These are phyloP conservation scores for Acipenser ruthenus DNA, from an alignment of 2,797 vertebrate genomes.

Conservation along the genomic window DNA sequence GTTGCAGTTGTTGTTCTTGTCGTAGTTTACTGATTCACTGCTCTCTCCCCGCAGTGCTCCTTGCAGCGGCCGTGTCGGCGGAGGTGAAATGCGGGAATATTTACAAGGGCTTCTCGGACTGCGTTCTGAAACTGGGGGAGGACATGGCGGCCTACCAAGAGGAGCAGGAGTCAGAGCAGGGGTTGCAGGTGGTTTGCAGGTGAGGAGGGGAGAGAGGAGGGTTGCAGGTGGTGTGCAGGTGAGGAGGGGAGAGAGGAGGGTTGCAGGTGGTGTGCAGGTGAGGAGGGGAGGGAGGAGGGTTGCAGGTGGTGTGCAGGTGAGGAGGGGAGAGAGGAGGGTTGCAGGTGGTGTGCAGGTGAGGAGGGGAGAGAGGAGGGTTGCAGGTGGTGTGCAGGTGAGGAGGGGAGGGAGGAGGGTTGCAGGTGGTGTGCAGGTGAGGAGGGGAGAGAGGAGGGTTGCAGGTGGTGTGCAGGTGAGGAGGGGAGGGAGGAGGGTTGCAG, in stretches of 20 bases:
- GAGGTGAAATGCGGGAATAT: constrained; percentile 55
- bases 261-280: not conserved
- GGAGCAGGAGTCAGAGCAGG: constrained; percentile 46
- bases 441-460: too few relatives aligned
- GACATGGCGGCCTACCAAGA: constrained; percentile 63
- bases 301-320: too few relatives aligned
- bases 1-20: too few relatives aligned
- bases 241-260: not conserved
- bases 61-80: constrained; percentile 31
- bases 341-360: too few relatives aligned
- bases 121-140: constrained; percentile 59
- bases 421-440: not conserved
- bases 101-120: constrained; percentile 63
- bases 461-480: too few relatives aligned
- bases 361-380: too few relatives aligned
- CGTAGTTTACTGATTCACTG: not conserved
- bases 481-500: too few relatives aligned
- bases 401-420: too few relatives aligned
- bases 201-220: constrained; percentile 26
- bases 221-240: not conserved
- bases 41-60: not conserved
- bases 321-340: too few relatives aligned
- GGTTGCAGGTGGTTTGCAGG: constrained; percentile 53
- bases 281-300: too few relatives aligned
- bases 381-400: too few relatives aligned